phyloP scores from a whole-genome alignment of 2,888 invertebrate species.

The Melanostoma mellinum region DNA sequence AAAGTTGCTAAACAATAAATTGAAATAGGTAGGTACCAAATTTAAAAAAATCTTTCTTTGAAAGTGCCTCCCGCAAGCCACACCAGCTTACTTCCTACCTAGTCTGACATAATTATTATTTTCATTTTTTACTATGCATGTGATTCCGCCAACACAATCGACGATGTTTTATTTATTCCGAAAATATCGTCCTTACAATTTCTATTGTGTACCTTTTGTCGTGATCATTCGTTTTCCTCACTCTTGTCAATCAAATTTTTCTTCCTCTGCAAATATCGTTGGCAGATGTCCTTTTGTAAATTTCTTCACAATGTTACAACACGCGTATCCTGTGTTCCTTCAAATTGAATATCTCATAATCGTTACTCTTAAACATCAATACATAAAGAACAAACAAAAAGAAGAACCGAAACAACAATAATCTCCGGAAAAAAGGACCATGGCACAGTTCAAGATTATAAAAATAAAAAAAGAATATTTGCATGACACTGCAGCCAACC shows the following conservation, averaged over 20 bases:
- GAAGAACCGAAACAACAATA: slow-evolving; percentile 20
- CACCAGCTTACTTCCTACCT: too few species aligned
- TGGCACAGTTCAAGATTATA: slow-evolving; percentile 68
- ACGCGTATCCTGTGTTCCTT: slow-evolving; percentile 55
- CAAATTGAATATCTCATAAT: slow-evolving; percentile 61
- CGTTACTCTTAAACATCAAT: slow-evolving; percentile 18
- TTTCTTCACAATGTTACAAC: slow-evolving; percentile 30
- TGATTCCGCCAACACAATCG: too few species aligned
- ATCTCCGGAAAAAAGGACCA: slow-evolving; percentile 36
- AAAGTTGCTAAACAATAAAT: too few species aligned
- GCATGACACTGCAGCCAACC: slow-evolving; percentile 63
- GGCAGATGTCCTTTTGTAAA: slow-evolving; percentile 50
- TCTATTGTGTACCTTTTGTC: too few species aligned
- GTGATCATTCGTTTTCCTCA: slow-evolving; percentile 11
- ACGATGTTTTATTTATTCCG: too few species aligned
- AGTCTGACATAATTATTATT: too few species aligned
- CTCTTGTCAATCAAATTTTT: slow-evolving; percentile 11
- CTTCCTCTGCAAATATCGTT: background rate
- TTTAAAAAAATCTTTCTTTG: too few species aligned
- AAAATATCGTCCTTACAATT: too few species aligned
- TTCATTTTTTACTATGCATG: too few species aligned
- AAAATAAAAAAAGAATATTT: slow-evolving; percentile 55
- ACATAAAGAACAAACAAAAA: background rate
- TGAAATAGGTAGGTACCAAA: too few species aligned
- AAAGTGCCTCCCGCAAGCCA: too few species aligned